Percentiles rank a stretch among this genome's conserved stretches.
These are phyloP conservation scores for Lingula anatina DNA, from an alignment of 2,888 invertebrate genomes.

Conservation along the genomic window DNA sequence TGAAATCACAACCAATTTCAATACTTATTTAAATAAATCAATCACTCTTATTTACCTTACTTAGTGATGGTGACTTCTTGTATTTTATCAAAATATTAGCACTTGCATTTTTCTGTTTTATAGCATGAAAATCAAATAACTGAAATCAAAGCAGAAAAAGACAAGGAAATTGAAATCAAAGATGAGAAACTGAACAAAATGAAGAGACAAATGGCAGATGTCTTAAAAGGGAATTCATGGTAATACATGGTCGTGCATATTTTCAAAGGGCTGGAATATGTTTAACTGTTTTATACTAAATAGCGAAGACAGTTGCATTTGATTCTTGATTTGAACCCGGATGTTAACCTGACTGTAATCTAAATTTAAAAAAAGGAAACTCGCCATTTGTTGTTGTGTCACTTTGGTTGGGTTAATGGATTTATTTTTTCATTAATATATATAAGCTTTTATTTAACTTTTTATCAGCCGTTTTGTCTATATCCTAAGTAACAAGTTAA, in stretches of 20 bases:
- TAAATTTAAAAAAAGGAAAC: no score
- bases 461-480: no score
- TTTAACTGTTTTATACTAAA: background rate
- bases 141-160: slow-evolving; percentile 26
- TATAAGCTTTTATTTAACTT: no score
- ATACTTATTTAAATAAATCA: no score
- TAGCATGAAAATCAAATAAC: slow-evolving; percentile 30
- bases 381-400: no score
- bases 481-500: no score
- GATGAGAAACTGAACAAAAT: slow-evolving; percentile 42
- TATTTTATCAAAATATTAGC: background rate
- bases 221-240: slow-evolving; percentile 49
- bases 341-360: no score
- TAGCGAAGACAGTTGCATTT: no score
- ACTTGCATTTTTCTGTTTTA: slow-evolving; percentile 9
- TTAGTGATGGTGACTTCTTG: background rate
- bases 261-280: background rate
- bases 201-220: slow-evolving; percentile 50
- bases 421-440: no score
- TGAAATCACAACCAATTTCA: no score
- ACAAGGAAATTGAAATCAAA: slow-evolving; percentile 35
- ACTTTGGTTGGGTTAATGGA: no score
- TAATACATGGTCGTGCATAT: slow-evolving; percentile 10
- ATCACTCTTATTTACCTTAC: background rate
- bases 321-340: no score